Base-by-base conservation (phyloP, 2,888 invertebrate species). In the Autographa gamma region DNA sequence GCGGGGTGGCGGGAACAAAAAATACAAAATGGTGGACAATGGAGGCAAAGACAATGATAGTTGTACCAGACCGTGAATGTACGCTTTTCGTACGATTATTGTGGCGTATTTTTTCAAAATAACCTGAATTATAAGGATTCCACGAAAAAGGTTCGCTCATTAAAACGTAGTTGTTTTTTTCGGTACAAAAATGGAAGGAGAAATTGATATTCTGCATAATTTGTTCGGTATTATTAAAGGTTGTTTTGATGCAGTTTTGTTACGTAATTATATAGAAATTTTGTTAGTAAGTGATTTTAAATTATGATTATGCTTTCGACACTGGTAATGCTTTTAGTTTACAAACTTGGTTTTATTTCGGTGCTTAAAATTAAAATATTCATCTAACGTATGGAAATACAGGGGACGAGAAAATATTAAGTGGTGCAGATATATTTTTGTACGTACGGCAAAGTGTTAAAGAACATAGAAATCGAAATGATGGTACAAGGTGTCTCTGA, bases 1-100 rank as follows among this genome's bases (percentile, higher is more conserved):
- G 67, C 79, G 76, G 81, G 76, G 77, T 76, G 76, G 82, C 83
- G 80, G 74, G 80, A 77, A 81, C 79, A 83, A 83, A 84, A 82
- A 83, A 77, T 77, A 11, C 82, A 87, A 82, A 80, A 86, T 85
- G 83, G 86, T 84, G 83, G 83, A 88, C 89, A 88, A 87, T 88
- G 82, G 83, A 84, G 85, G 85, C 80, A 83, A 83, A 86, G 86
- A 90, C 88, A 90, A 90, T 89, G 88, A 90, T 90, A 86, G 87
- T 89, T 86, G 85, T 87, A 90, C 85, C 90, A 90, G 90, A 90
- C 90, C 90, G 90, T 90, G 84, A 90, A 90, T 82, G 73, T 77
- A 72, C 77, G 73, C 80, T 80, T 84, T 81, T 84, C 75, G 81
- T 63, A 69, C 79, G 70, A 74, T 77, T 82, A 86, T 85, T 84